phyloP scores from a whole-genome alignment of 2,797 vertebrate species.

The Clarias pachynema region DNA sequence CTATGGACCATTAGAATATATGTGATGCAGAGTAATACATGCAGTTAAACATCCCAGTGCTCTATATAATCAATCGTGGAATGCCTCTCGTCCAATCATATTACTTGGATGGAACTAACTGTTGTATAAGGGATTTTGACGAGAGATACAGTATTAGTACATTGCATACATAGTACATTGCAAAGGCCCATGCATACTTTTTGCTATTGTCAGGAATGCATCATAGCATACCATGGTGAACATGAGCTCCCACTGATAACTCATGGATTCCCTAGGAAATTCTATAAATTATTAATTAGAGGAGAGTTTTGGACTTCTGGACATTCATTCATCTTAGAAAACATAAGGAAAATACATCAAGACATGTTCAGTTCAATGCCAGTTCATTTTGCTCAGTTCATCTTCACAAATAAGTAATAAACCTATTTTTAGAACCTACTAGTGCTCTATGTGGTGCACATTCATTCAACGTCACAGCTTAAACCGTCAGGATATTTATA shows the following conservation, averaged over 20 bases:
- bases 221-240: neutral
- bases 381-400: neutral
- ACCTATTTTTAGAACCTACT: neutral
- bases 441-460: neutral
- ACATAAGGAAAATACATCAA: neutral
- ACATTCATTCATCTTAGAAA: neutral
- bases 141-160: neutral
- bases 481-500: constrained; percentile 4
- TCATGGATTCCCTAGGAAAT: neutral
- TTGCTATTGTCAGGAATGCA: neutral
- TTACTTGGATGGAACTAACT: no score
- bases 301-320: neutral
- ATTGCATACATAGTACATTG: no score
- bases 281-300: neutral
- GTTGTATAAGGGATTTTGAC: neutral
- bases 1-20: no score
- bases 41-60: no score
- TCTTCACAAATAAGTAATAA: neutral
- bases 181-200: neutral
- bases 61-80: no score
- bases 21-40: no score
- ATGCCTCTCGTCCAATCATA: no score
- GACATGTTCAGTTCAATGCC: no score
- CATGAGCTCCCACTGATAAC: neutral
- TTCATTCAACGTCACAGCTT: neutral